A percentile compares a stretch with the other conserved stretches of the same genome.
Evolutionary conservation across 1,140 invertebrate species (phyloP).

Genomic region (Chionoecetes opilio): DNA sequence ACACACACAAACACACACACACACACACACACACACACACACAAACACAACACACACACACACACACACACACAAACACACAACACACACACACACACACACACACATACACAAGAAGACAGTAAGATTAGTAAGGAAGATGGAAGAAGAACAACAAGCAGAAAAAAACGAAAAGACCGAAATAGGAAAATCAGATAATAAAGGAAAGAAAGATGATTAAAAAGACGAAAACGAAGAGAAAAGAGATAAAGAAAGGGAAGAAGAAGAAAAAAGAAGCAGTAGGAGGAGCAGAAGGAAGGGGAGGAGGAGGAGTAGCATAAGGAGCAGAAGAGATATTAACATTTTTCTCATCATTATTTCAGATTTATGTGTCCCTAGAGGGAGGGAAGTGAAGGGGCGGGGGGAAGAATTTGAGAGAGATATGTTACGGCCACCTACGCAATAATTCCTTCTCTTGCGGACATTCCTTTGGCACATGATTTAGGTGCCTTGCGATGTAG

Average conservation of each 20-base stretch:
- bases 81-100: too few species aligned
- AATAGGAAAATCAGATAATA: not conserved
- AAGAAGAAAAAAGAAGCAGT: not conserved
- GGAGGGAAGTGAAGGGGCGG: not conserved
- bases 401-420: not conserved
- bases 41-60: too few species aligned
- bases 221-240: not conserved
- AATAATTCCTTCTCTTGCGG: not conserved
- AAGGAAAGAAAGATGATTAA: not conserved
- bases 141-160: too few species aligned
- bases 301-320: not conserved
- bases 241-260: not conserved
- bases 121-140: too few species aligned
- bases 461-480: not conserved
- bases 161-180: not conserved
- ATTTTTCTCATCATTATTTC: slow-evolving; percentile 31
- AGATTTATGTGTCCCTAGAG: not conserved
- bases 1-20: too few species aligned
- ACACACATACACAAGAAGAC: too few species aligned
- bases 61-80: too few species aligned
- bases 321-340: not conserved
- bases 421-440: not conserved
- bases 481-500: not conserved
- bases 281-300: not conserved
- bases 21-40: too few species aligned